Evolutionary conservation across 1,140 invertebrate species (phyloP), one percentile per base, ranked within the genome.

Genomic region (Orchesella cincta): DNA sequence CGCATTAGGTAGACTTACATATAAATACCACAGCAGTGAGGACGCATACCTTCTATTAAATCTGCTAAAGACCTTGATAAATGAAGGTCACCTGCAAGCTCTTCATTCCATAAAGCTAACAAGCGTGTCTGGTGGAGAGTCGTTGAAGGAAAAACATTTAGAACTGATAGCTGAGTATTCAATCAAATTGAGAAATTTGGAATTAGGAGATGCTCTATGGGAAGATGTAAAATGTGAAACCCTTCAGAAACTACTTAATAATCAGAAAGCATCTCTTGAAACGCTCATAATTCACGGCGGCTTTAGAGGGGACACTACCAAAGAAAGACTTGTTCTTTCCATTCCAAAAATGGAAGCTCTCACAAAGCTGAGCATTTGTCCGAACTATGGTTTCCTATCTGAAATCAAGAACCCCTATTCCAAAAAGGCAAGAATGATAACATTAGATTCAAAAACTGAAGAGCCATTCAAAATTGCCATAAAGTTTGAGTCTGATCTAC

Each of bases 141-240:
- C 2, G 1, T 29, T 67, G 3, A 5, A 29, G 2, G 31, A 67
- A 33, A 29, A 33, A 1, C 62, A 67, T n/a, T 31, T 67, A 3
- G 8, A 8, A 1, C 33, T 67, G n/a, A 5, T 67, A 12, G 26
- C 62, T 2, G 31, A 67, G 14, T 5, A 31, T 3, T 12, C 1
- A 8, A 1, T 33, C 0, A 46, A 73, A 23, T 57, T 79, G 20
- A 54, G 77, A 52, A 14, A 31, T n/a, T 67, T 79, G 3, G 75
- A 79, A 29, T 33, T 79, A 16, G 78, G 78, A 1, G 74, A 77
- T 46, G 54, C 72, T 0, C 39, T 77, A 0, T 80, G 76, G 77
- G 76, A 76, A 33, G 76, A 80, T 71, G 36, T 76, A 20, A 51
- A 72, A 12, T 33, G 1, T 1, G 1, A 31, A 0, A 62, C 73